A percentile compares a stretch with the other conserved stretches of the same genome.
Conservation (phyloP, 2,888 invertebrate species). For the Crocallis elinguaria region DNA sequence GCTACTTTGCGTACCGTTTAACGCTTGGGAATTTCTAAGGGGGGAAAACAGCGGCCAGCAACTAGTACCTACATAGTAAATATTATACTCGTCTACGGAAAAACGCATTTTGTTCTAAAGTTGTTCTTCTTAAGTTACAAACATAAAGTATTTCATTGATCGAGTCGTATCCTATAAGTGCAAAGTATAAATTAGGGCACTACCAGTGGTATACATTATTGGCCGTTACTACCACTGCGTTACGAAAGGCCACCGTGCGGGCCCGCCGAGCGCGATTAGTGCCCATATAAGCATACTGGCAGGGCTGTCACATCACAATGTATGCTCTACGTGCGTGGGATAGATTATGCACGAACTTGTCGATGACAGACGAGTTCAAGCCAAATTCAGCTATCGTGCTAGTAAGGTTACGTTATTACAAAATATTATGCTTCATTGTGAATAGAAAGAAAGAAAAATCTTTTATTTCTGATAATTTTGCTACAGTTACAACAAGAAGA, state of each 20-base stretch:
- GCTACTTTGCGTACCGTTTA: too few species aligned
- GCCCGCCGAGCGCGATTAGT: slow-evolving; percentile 5
- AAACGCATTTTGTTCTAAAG: too few species aligned
- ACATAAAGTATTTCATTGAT: not conserved
- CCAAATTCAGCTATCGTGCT: too few species aligned
- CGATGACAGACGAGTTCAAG: not conserved
- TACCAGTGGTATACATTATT: slow-evolving; percentile 12
- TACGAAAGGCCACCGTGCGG: slow-evolving; percentile 23
- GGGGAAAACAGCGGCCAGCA: too few species aligned
- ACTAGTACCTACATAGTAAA: too few species aligned
- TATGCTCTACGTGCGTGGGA: not conserved
- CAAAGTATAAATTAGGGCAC: slow-evolving; percentile 6
- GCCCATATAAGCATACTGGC: slow-evolving; percentile 10
- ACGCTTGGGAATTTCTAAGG: too few species aligned
- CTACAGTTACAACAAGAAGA: too few species aligned
- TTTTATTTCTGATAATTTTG: too few species aligned
- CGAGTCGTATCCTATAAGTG: slow-evolving; percentile 9
- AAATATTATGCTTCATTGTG: too few species aligned
- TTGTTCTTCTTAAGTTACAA: not conserved
- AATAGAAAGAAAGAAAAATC: too few species aligned
- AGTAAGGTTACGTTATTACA: too few species aligned
- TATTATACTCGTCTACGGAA: too few species aligned
- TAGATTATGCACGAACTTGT: not conserved
- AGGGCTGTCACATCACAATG: slow-evolving; percentile 14
- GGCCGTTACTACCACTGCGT: slow-evolving; percentile 1